Evolutionary conservation across 2,113 vertebrate genomes (phyloP), one percentile per base, ranked within the genome.

Genomic region (Girardinichthys multiradiatus): DNA sequence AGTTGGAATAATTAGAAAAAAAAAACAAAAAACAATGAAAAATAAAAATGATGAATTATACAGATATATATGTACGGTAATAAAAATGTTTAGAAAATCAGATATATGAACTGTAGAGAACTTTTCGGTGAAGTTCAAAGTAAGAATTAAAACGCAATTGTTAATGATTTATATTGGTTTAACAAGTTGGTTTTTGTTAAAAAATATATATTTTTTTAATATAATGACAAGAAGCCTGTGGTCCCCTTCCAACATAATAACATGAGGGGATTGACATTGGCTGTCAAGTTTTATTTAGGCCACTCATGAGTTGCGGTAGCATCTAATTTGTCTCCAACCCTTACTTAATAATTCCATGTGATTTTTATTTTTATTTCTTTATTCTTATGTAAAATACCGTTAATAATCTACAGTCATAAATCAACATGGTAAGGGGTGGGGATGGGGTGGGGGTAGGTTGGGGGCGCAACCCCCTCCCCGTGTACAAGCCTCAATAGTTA

Each of bases 401-500:
- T 57, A 68, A 59, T 69, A 27, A 69, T 61, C 17, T 31, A 72
- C 31, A 66, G 59, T 74, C 73, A 70, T 85, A 82, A 84, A 87
- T 89, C 77, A 84, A 72, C 35, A 10, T 35, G n/a, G n/a, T 45
- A 45, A 45, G 3, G 15, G 4, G 42, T 45, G 42, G 6, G 42
- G 42, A 17, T 45, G 17, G 17, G 13, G 39, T 3, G 39, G 42
- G 24, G 48, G 24, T 35, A 35, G 35, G 10, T 7, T 4, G 60
- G 15, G 42, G 19, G 14, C 39, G 11, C 2, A 35, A 1, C 57
- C 28, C 62, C 75, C 13, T 57, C 54, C 69, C 51, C 45, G 37
- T 77, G 28, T n/a, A 54, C 70, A 68, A 27, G 76, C 74, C 68
- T 75, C 70, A 73, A 81, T 70, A 72, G 82, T 80, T 90, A 68